Evolutionary conservation across 2,888 invertebrate genomes (phyloP).

Genomic region (Anarsia innoxiella): DNA sequence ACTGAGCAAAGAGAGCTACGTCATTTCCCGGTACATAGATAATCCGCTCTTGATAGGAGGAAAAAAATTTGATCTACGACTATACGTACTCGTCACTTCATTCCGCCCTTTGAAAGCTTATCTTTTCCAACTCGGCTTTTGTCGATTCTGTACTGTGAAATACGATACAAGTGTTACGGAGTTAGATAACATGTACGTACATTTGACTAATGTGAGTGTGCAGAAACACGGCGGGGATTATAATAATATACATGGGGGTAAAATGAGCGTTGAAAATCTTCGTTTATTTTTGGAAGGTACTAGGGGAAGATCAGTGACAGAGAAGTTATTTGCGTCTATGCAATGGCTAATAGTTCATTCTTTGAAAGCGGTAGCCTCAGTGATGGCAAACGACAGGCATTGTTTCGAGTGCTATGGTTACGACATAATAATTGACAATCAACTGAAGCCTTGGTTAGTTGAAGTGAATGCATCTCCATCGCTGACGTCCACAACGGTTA

Average conservation of each 20-base stretch:
- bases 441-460: conserved; percentile 94
- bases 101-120: conserved; percentile 95
- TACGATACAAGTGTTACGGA: conserved; percentile 93
- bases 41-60: conserved; percentile 96
- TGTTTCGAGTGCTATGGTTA: conserved; percentile 97
- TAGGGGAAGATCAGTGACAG: conserved; percentile 90
- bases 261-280: conserved; percentile 94
- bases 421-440: conserved; percentile 96
- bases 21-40: conserved; percentile 97
- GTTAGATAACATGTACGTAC: conserved; percentile 94
- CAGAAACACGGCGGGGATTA: conserved; percentile 98
- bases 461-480: conserved; percentile 98
- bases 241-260: conserved; percentile 95
- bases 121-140: conserved; percentile 93
- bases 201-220: conserved; percentile 97
- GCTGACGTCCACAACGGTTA: conserved; percentile 93
- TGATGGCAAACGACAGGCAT: conserved; percentile 94
- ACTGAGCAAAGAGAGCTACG: conserved; percentile 90
- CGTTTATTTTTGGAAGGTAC: conserved; percentile 93
- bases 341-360: conserved; percentile 95
- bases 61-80: conserved; percentile 94
- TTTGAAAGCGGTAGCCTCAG: conserved; percentile 91
- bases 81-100: conserved; percentile 94
- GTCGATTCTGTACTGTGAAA: conserved; percentile 96
- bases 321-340: conserved; percentile 91